Evolutionary conservation across 2,113 vertebrate species (phyloP), one percentile per base, ranked within the genome.

Genomic region (Pica pica): DNA sequence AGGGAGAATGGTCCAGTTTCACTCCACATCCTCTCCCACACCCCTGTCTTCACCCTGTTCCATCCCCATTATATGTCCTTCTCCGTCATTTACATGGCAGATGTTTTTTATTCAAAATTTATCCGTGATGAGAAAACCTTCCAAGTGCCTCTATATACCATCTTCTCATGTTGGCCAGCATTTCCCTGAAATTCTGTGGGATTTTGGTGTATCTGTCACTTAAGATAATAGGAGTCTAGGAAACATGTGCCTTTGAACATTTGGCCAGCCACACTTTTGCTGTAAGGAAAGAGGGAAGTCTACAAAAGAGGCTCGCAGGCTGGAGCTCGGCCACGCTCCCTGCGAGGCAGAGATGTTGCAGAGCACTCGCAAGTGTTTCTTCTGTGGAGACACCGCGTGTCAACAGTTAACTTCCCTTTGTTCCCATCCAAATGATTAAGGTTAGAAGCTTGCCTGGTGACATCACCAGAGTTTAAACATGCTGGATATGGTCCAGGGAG

Each of bases 361-460:
- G 61, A 69, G 81, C 69, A 11, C 56, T 53, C 1, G 0, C 57
- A 39, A 24, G 47, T 12, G 11, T 59, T 84, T 50, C 71, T 83
- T 85, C 82, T 1, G 12, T 0, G 0, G 67, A 64, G 82, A 95
- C 67, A 44, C 42, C 0, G 60, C 63, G 31, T 37, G 91, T 90
- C 94, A 97, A 96, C 91, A 82, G 94, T 95, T 95, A 95, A 93
- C 95, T 87, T 87, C 82, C 91, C 90, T 96, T 94, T 94, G 87
- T 92, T 94, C 90, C 44, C 89, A 56, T 86, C 88, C 94, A 79
- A 95, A 94, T 95, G 92, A 96, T 94, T 89, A 93, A 96, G 95
- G 91, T 94, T 94, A 94, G 93, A 87, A 92, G 91, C 91, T 71
- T 76, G 96, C 83, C 65, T 89, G 94, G 93, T 92, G 96, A 96